These are phyloP conservation scores for Mus spretus DNA, from an alignment of 2,797 vertebrate genomes.

Conservation along the genomic window DNA sequence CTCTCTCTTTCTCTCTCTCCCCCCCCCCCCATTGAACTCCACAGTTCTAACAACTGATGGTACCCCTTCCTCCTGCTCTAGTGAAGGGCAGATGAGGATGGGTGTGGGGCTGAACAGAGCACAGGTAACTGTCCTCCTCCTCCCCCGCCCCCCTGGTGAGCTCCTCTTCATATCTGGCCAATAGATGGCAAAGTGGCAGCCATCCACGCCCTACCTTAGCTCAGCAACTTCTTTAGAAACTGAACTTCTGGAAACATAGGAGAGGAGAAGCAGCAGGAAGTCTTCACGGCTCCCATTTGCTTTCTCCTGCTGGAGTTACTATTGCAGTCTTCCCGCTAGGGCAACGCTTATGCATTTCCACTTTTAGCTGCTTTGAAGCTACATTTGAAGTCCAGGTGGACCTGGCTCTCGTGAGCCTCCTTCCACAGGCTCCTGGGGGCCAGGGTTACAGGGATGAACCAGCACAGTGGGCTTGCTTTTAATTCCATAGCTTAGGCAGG, in stretches of 20 bases:
- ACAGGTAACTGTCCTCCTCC: neutral
- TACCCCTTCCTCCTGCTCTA: neutral
- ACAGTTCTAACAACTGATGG: too few species aligned
- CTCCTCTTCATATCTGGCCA: neutral
- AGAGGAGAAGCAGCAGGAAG: accelerated
- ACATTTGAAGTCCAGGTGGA: neutral
- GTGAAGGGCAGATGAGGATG: too few species aligned
- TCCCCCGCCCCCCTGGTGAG: too few species aligned
- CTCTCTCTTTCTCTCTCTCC: neutral
- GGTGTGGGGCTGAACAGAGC: too few species aligned
- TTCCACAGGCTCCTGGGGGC: neutral
- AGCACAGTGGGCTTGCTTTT: neutral
- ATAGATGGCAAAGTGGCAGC: neutral
- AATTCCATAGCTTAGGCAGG: neutral
- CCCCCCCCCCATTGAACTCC: too few species aligned
- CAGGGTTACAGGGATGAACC: neutral
- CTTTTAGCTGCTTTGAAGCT: neutral
- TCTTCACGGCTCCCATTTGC: accelerated
- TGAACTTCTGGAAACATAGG: neutral
- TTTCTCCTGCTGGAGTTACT: neutral
- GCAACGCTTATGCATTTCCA: accelerated
- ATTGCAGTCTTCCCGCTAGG: accelerated
- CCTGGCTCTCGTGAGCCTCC: neutral
- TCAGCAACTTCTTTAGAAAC: neutral
- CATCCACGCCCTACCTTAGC: neutral